phyloP scores from a whole-genome alignment of 2,888 invertebrate genomes.

The Apodemia duryi region DNA sequence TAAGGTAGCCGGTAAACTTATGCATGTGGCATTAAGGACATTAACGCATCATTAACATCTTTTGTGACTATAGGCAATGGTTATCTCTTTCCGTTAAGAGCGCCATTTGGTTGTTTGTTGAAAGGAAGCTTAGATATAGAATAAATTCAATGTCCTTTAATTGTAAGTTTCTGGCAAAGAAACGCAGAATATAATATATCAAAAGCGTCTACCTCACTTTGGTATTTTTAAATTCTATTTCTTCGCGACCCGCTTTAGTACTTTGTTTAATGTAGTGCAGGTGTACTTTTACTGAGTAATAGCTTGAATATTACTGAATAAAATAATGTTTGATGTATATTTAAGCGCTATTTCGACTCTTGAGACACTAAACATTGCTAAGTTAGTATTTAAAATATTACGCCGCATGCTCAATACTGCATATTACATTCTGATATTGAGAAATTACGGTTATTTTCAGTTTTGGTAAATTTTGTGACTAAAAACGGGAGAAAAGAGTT shows the following conservation, averaged over 20 bases:
- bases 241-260: constrained; percentile 35
- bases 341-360: constrained; percentile 30
- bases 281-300: constrained; percentile 44
- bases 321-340: constrained; percentile 41
- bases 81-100: too few relatives aligned
- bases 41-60: too few relatives aligned
- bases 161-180: constrained; percentile 9
- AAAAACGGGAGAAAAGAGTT: too few relatives aligned
- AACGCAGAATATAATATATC: constrained; percentile 15
- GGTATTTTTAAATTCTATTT: constrained; percentile 47
- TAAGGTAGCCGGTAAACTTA: too few relatives aligned
- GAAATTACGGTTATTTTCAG: too few relatives aligned
- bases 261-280: constrained; percentile 45
- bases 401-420: neutral
- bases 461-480: too few relatives aligned
- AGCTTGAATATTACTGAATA: constrained; percentile 38
- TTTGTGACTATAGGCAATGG: too few relatives aligned
- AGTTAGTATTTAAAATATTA: neutral
- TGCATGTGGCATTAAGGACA: too few relatives aligned
- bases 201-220: constrained; percentile 23
- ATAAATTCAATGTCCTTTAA: constrained; percentile 5
- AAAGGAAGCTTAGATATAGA: neutral
- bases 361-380: constrained; percentile 22
- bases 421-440: too few relatives aligned
- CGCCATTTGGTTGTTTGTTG: too few relatives aligned